Percentiles rank a stretch among this genome's conserved stretches.
phyloP scores from a whole-genome alignment of 2,113 vertebrate genomes.

The Cynopterus brachyotis region DNA sequence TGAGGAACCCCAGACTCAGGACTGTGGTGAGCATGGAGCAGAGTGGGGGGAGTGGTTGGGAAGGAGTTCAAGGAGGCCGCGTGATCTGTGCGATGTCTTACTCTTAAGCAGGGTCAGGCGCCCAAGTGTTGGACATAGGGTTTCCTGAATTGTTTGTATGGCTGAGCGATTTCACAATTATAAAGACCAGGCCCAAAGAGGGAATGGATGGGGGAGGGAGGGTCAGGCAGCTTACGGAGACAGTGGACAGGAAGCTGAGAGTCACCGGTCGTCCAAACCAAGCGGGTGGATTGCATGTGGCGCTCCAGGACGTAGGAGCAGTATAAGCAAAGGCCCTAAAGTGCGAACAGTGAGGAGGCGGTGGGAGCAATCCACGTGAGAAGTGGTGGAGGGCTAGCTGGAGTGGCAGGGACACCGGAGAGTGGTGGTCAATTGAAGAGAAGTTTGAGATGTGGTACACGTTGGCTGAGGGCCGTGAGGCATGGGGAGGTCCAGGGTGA shows the following conservation, averaged over 20 bases:
- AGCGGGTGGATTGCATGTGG: not conserved
- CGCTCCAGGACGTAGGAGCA: not conserved
- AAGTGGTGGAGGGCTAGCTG: not conserved
- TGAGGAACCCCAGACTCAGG: not conserved
- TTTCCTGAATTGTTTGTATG: not conserved
- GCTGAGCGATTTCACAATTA: not conserved
- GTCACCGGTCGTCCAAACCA: not conserved
- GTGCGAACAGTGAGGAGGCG: not conserved
- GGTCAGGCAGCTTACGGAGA: too few relatives aligned
- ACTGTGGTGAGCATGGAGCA: not conserved
- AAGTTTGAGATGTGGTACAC: not conserved
- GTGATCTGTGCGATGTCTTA: accelerated
- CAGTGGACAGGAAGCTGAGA: not conserved
- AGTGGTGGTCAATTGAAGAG: not conserved
- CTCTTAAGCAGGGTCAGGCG: not conserved
- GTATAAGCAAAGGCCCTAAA: not conserved
- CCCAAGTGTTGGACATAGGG: not conserved
- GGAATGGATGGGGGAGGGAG: too few relatives aligned
- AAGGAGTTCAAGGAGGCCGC: not conserved
- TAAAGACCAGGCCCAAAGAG: not conserved
- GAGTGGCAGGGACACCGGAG: accelerated
- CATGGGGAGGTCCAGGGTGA: not conserved
- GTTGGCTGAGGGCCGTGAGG: not conserved
- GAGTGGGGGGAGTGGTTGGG: too few relatives aligned
- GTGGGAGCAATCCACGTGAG: not conserved